Evolutionary conservation across 2,888 invertebrate genomes (phyloP), one percentile per base, ranked within the genome.

Genomic region (Axea sp.): DNA sequence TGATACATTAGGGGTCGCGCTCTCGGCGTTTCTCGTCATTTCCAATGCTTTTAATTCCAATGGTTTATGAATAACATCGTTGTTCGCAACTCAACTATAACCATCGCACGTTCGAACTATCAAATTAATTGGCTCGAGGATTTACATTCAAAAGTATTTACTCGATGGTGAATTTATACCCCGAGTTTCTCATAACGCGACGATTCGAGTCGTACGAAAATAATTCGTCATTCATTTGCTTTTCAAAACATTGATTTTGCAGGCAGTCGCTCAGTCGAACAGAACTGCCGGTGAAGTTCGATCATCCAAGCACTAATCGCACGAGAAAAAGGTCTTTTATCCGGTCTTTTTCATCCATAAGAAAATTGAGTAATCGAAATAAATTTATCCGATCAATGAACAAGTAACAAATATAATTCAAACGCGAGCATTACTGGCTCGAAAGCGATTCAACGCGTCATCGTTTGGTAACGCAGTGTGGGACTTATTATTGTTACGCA

Each of bases 171-270:
- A 19, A 19, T 19, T 19, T 19, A 19, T 19, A 19, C 30, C 2
- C 4, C 19, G 19, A 3, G 37, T 17, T 8, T 3, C 26, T 49
- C 49, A 65, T 65, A 43, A 45, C 31, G 30, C 19, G 47, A 39
- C 67, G 57, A 67, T 57, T 57, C 55, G 47, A 39, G 22, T 12
- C 26, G 24, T 11, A 33, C 30, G 53, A 45, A 57, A 57, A 67
- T 57, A 67, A 67, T 49, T 67, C 39, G 57, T 49, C 47, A 57
- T 47, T 47, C 35, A 17, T 31, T 55, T 11, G 12, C 14, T 35
- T 47, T 39, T 47, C 47, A 57, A 47, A 49, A 57, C 22, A 67
- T 67, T 67, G 55, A 67, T 67, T 47, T 57, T 17, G 15, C 17
- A 19, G 19, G 22, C 35, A 31, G 8, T 41, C 41, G 4, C 37